phyloP scores from a whole-genome alignment of 2,888 invertebrate species.

The Hymenopus coronatus region DNA sequence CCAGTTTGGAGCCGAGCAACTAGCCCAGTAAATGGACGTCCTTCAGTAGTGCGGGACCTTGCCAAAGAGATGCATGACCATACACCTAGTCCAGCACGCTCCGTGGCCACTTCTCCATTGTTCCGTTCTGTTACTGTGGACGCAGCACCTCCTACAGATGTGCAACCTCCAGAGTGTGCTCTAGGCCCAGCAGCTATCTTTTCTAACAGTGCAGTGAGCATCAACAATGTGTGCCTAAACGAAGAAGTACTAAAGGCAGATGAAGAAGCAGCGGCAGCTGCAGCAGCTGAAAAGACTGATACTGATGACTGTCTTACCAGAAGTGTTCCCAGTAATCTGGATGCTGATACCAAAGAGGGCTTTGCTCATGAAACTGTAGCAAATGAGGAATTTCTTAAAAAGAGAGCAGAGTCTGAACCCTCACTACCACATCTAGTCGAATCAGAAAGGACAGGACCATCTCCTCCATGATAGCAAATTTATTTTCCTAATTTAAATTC shows the following conservation, averaged over 20 bases:
- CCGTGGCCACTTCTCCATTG: not conserved
- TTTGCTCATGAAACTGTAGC: slow-evolving; percentile 19
- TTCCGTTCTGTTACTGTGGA: slow-evolving; percentile 34
- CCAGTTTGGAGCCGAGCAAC: slow-evolving; percentile 26
- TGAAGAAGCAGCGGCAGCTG: slow-evolving; percentile 40
- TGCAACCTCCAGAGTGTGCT: slow-evolving; percentile 44
- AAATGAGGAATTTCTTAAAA: slow-evolving; percentile 44
- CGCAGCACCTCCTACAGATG: slow-evolving; percentile 38
- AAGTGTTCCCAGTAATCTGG: slow-evolving; percentile 57
- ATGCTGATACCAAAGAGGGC: slow-evolving; percentile 34
- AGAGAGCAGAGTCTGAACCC: slow-evolving; percentile 64
- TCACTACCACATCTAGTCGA: slow-evolving; percentile 56
- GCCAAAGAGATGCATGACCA: slow-evolving; percentile 18
- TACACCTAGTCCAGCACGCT: not conserved
- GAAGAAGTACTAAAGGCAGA: slow-evolving; percentile 62
- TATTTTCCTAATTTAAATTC: not conserved
- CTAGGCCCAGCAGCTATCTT: slow-evolving; percentile 74
- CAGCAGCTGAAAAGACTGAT: slow-evolving; percentile 2
- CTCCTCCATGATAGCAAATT: not conserved
- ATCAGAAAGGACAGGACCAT: slow-evolving; percentile 34
- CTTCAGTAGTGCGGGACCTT: slow-evolving; percentile 16
- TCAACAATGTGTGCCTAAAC: slow-evolving; percentile 75
- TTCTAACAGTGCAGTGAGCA: slow-evolving; percentile 74
- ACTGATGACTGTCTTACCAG: slow-evolving; percentile 52
- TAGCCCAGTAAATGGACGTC: slow-evolving; percentile 27